phyloP scores from a whole-genome alignment of 2,888 invertebrate species.

The Dolichopus griseipennis region DNA sequence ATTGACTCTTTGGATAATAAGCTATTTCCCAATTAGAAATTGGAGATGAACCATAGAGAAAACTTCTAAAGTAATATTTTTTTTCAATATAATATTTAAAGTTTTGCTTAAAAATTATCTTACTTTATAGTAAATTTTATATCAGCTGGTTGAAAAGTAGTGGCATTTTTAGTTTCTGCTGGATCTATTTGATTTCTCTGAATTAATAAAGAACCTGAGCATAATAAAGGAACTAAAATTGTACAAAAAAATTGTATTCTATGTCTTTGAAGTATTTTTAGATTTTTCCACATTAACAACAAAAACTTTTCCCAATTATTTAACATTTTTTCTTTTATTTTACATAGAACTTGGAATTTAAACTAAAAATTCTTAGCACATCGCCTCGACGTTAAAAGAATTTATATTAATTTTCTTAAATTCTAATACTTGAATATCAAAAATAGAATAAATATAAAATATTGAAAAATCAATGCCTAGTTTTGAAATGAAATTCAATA shows the following conservation, averaged over 20 bases:
- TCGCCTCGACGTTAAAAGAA: too few species aligned
- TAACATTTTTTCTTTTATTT: slow-evolving; percentile 11
- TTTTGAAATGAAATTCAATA: too few species aligned
- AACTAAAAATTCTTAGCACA: too few species aligned
- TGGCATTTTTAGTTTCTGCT: slow-evolving; percentile 28
- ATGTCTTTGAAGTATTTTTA: slow-evolving; percentile 64
- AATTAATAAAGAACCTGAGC: slow-evolving; percentile 58
- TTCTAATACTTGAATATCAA: too few species aligned
- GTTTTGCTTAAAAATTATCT: slow-evolving; percentile 20
- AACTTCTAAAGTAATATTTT: slow-evolving; percentile 4
- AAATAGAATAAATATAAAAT: too few species aligned
- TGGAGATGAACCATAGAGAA: not conserved
- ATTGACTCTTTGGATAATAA: slow-evolving; percentile 45
- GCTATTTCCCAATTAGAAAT: slow-evolving; percentile 31
- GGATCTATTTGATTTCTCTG: slow-evolving; percentile 60
- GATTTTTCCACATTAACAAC: slow-evolving; percentile 77
- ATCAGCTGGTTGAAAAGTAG: slow-evolving; percentile 35
- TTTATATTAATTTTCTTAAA: too few species aligned
- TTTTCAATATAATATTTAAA: not conserved
- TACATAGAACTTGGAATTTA: too few species aligned
- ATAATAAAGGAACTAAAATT: slow-evolving; percentile 56
- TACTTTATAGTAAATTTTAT: slow-evolving; percentile 34
- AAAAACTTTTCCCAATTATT: slow-evolving; percentile 50
- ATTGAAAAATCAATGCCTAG: too few species aligned
- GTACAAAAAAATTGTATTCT: slow-evolving; percentile 59